Evolutionary conservation across 2,797 vertebrate species (phyloP).

Genomic region (Cossypha dichroa): DNA sequence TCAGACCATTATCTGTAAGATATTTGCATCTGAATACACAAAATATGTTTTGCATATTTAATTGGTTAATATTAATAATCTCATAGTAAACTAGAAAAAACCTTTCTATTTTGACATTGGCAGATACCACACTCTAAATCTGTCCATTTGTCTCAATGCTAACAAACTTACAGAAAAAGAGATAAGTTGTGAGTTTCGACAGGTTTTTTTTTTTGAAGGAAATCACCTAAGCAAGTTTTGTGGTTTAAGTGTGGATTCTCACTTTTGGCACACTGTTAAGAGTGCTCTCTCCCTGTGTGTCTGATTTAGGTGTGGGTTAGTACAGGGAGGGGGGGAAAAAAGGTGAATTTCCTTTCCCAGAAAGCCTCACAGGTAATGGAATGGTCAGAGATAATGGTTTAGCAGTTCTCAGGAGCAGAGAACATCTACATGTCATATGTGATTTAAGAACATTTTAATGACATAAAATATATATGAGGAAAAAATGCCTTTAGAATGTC

Average conservation of each 20-base stretch:
- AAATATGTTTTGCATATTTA: not conserved
- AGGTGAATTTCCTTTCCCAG: not conserved
- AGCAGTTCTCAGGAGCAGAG: not conserved
- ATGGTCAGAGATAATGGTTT: not conserved
- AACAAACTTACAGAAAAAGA: not conserved
- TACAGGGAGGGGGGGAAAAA: accelerated
- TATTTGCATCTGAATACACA: not conserved
- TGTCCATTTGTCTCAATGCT: not conserved
- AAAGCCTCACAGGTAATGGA: not conserved
- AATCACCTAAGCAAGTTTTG: not conserved
- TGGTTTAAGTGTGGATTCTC: not conserved
- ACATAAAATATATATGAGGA: not conserved
- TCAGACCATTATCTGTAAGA: not conserved
- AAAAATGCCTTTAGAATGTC: not conserved
- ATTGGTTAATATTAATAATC: not conserved
- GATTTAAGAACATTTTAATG: not conserved
- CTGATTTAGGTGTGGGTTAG: not conserved
- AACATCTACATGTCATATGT: not conserved
- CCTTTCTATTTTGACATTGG: not conserved
- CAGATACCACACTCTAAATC: not conserved
- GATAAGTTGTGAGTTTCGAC: not conserved
- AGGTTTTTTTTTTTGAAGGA: not conserved
- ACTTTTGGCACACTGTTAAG: not conserved
- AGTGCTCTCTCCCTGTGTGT: not conserved
- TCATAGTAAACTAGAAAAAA: not conserved